Evolutionary conservation across 2,888 invertebrate genomes (phyloP), one percentile per base, ranked within the genome.

Genomic region (Pterostichus madidus): DNA sequence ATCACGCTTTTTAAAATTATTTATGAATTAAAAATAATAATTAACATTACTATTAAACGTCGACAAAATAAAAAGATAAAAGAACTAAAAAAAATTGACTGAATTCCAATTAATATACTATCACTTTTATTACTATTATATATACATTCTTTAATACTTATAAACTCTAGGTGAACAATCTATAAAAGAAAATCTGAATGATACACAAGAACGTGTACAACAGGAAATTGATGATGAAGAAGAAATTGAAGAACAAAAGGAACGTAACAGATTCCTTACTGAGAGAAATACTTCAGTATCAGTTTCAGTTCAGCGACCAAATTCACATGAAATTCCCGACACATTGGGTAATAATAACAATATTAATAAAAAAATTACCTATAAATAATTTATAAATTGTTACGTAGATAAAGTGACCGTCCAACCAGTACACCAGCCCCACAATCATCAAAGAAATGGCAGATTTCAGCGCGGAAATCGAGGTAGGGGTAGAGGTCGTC

Each of bases 221-320:
- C 24, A 75, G 11, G 52, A 53, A 49, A 49, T 15, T 32, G 81
- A 61, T 17, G 64, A 77, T 2, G 84, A 85, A 32, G 83, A 84
- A 13, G 84, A 52, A 75, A 32, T 75, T 31, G 49, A 75, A 75
- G 49, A 52, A n/a, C 75, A 75, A 44, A 77, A 85, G 24, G 85
- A 85, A 35, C 83, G 85, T 2, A 85, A 86, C 80, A 84, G 86
- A 31, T 87, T 87, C 79, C 85, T 84, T 77, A 85, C 83, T 77
- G 87, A 87, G 83, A 78, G 87, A n/a, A 84, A 83, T 52, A 84
- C 39, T 39, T 39, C 39, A 39, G 39, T 39, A 39, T 39, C 39
- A 39, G 39, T 52, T 7, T 75, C 84, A 5, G 46, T 78, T 10
- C 84, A 80, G 76, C 85, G 78, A 10, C 56, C 64, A 24, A 84